phyloP scores from a whole-genome alignment of 37 sponge, comb jelly and placozoan species.

The Corticium candelabrum region DNA sequence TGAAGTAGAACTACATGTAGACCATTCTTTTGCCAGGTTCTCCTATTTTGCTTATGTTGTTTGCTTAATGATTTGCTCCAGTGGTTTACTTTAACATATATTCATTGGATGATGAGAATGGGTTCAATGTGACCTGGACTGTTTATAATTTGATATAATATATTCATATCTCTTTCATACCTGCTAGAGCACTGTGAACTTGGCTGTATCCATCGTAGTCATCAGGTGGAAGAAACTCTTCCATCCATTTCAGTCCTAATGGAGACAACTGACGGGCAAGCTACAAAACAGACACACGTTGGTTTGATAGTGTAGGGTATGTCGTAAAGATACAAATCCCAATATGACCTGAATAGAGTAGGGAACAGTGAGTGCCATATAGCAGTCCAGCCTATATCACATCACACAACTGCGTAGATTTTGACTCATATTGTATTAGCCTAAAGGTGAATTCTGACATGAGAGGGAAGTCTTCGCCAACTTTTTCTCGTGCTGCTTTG shows the following conservation, averaged over 20 bases:
- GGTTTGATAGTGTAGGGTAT: too few relatives aligned
- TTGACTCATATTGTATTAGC: too few relatives aligned
- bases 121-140: too few relatives aligned
- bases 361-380: conserved; percentile 69
- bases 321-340: too few relatives aligned
- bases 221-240: conserved; percentile 72
- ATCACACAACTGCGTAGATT: too few relatives aligned
- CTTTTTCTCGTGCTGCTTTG: conserved; percentile 46
- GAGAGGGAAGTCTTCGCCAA: conserved; percentile 74
- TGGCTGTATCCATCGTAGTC: conserved; percentile 63
- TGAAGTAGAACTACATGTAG: too few relatives aligned
- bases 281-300: conserved; percentile 11
- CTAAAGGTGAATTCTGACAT: conserved; percentile 37
- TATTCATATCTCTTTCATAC: not conserved
- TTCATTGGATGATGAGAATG: too few relatives aligned
- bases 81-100: too few relatives aligned
- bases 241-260: conserved; percentile 68
- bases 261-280: conserved; percentile 49
- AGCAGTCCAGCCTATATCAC: conserved; percentile 77
- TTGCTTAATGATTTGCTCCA: too few relatives aligned
- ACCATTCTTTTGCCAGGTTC: too few relatives aligned
- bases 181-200: conserved; percentile 27
- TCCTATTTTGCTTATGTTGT: too few relatives aligned
- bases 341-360: conserved; percentile 56
- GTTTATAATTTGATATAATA: too few relatives aligned